Evolutionary conservation across 2,888 invertebrate species (phyloP).

Genomic region (Cheilosia soror): DNA sequence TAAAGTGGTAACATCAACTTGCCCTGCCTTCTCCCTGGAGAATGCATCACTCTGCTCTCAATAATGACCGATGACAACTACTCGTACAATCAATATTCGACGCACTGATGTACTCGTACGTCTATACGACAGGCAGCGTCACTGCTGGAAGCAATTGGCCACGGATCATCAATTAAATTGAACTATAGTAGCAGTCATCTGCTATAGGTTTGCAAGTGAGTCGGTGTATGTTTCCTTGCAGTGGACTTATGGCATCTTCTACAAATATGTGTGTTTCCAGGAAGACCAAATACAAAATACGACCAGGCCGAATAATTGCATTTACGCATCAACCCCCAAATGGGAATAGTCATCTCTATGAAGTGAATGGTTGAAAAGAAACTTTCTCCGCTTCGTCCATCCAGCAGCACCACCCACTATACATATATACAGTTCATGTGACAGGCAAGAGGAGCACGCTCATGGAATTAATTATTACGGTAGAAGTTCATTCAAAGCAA

Average conservation of each 20-base stretch:
- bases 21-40: constrained; percentile 38
- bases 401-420: background rate
- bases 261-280: constrained; percentile 1
- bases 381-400: background rate
- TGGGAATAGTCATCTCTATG: constrained; percentile 66
- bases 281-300: constrained; percentile 21
- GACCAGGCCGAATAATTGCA: constrained; percentile 60
- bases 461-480: constrained; percentile 76
- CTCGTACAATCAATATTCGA: constrained; percentile 30
- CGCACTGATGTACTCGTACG: background rate
- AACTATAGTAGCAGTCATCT: constrained; percentile 22
- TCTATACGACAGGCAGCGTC: background rate
- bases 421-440: background rate
- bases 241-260: constrained; percentile 23
- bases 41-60: constrained; percentile 32
- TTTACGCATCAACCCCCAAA: constrained; percentile 69
- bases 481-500: constrained; percentile 75
- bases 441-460: constrained; percentile 9
- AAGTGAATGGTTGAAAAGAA: constrained; percentile 37
- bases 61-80: constrained; percentile 49
- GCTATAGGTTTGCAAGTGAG: constrained; percentile 44
- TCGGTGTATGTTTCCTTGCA: constrained; percentile 15
- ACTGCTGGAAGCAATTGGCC: constrained; percentile 60
- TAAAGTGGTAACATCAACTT: constrained; percentile 29
- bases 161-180: constrained; percentile 70